These are phyloP conservation scores for Leptopilina myrica DNA, from an alignment of 2,888 invertebrate species.

Conservation along the genomic window DNA sequence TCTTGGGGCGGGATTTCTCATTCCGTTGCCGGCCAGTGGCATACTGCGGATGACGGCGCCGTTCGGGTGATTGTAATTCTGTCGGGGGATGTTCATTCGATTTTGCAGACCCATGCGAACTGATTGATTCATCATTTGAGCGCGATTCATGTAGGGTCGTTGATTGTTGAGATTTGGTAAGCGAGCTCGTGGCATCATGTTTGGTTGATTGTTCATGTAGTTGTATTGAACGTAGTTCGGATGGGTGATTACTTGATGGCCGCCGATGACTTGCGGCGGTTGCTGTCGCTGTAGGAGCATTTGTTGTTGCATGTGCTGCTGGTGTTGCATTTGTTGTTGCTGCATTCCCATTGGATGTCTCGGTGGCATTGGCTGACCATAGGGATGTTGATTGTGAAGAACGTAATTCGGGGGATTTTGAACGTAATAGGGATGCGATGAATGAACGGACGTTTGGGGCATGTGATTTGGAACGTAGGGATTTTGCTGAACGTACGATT, in stretches of 20 bases:
- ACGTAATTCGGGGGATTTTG: slow-evolving; percentile 61
- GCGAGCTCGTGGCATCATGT: slow-evolving; percentile 24
- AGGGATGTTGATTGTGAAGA: slow-evolving; percentile 55
- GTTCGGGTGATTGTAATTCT: slow-evolving; percentile 55
- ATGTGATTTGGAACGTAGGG: slow-evolving; percentile 31
- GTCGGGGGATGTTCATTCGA: slow-evolving; percentile 48
- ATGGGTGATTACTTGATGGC: slow-evolving; percentile 49
- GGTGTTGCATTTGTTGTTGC: slow-evolving; percentile 33
- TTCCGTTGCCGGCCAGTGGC: slow-evolving; percentile 45
- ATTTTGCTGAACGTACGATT: slow-evolving; percentile 52
- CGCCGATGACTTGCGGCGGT: neutral
- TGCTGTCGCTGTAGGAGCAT: slow-evolving; percentile 42
- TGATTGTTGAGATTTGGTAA: slow-evolving; percentile 47
- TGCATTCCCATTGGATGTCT: slow-evolving; percentile 35
- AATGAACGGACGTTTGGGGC: slow-evolving; percentile 12
- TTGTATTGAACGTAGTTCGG: slow-evolving; percentile 57
- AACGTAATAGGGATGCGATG: slow-evolving; percentile 60
- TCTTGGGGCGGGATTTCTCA: slow-evolving; percentile 27
- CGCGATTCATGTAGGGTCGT: slow-evolving; percentile 31
- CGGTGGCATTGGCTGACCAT: neutral
- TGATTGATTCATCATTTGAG: slow-evolving; percentile 42
- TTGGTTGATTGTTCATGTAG: neutral
- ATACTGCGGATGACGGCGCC: slow-evolving; percentile 60
- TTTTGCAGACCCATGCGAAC: slow-evolving; percentile 36
- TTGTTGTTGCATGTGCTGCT: neutral